Evolutionary conservation across 2,797 vertebrate genomes (phyloP).

Genomic region (Remorina albescens): DNA sequence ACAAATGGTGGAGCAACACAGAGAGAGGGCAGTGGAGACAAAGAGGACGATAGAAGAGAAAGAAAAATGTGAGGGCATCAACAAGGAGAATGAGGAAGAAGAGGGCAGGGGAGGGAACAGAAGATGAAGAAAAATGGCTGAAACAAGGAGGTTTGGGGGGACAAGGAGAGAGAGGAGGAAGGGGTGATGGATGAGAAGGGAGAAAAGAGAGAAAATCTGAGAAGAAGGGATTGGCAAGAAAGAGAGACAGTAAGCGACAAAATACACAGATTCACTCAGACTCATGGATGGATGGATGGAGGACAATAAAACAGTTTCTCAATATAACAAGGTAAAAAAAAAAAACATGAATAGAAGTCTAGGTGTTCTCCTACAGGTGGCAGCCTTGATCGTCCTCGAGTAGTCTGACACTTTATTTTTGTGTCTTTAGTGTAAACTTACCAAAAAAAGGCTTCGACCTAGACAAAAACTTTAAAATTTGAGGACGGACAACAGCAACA

Average conservation of each 20-base stretch:
- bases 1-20: not conserved
- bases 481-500: not conserved
- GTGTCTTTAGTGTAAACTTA: too few species aligned
- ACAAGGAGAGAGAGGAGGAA: not conserved
- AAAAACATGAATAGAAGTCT: conserved; percentile 28
- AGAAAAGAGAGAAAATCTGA: not conserved
- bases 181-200: conserved; percentile 21
- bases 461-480: too few species aligned
- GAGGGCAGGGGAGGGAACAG: not conserved
- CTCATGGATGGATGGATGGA: conserved; percentile 45
- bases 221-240: not conserved
- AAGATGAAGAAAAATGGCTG: not conserved
- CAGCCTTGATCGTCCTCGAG: conserved; percentile 32
- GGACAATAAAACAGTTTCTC: conserved; percentile 25
- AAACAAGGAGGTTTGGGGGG: not conserved
- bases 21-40: not conserved
- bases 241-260: conserved; percentile 32
- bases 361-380: conserved; percentile 45
- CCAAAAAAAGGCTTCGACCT: too few species aligned
- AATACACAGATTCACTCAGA: conserved; percentile 18
- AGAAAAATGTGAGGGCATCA: not conserved
- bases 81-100: not conserved
- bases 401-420: too few species aligned
- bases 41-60: not conserved
- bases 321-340: conserved; percentile 31